phyloP scores from a whole-genome alignment of 2,888 invertebrate genomes.

The Netelia fuscicornis region DNA sequence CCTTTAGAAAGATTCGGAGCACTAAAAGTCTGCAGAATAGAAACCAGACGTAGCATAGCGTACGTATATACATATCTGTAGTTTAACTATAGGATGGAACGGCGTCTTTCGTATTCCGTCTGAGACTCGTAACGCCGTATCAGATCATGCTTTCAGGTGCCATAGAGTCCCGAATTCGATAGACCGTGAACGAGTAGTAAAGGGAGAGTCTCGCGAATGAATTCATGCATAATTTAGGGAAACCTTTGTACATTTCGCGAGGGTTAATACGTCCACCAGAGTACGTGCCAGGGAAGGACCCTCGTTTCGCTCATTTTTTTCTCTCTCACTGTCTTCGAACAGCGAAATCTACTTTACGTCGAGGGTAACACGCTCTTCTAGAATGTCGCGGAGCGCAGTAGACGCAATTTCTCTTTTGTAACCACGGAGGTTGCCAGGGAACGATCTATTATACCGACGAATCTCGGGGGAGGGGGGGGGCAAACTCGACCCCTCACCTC shows the following conservation, averaged over 20 bases:
- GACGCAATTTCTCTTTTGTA: not conserved
- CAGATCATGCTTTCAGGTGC: slow-evolving; percentile 2
- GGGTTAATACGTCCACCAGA: not conserved
- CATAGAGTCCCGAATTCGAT: not conserved
- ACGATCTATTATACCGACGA: not conserved
- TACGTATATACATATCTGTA: not conserved
- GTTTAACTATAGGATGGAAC: not conserved
- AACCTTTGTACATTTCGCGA: not conserved
- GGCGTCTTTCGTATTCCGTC: slow-evolving; percentile 33
- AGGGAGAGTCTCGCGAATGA: not conserved
- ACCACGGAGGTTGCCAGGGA: not conserved
- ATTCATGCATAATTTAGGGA: not conserved
- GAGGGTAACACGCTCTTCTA: not conserved
- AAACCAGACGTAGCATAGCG: no score
- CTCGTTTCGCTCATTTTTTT: not conserved
- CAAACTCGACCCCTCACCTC: no score
- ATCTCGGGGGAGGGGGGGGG: not conserved
- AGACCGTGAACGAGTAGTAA: not conserved
- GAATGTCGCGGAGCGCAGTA: no score
- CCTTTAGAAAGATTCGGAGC: no score
- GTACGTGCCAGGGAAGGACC: not conserved
- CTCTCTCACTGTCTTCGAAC: not conserved
- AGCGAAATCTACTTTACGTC: not conserved
- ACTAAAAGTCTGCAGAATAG: no score
- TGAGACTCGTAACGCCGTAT: not conserved